Base-by-base conservation (phyloP, 1,140 invertebrate species). In the Neodiprion pinetum region DNA sequence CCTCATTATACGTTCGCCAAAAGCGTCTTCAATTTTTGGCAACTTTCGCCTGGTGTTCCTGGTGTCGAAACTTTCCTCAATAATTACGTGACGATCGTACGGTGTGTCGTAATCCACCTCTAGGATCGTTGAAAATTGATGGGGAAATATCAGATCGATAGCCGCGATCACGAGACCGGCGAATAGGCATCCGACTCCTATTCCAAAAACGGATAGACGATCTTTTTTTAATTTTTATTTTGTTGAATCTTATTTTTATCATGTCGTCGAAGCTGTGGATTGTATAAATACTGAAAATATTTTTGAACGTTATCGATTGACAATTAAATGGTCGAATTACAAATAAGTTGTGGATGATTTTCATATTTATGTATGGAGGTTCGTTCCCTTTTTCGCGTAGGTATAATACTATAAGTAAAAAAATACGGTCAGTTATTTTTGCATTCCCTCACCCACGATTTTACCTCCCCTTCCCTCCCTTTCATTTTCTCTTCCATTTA, bases 61-160 rank as follows among this genome's bases (percentile, higher is more conserved):
- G n/a, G 91, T 93, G 78, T 95, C 93, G 80, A 94, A 93, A 79
- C 95, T 96, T 84, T 97, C 96, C 80, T 97, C 95, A 69, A 97
- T 95, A 23, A 97, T 96, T 21, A 97, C 95, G 84, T 97, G 96
- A 49, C 96, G 89, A 84, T 97, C 96, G 78, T 97, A 97, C 0
- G 96, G 96, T 1, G 96, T 98, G 82, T 96, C 96, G 83, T 97
- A 97, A 86, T 98, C 96, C 14, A 98, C 95, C 84, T 98, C 96
- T 65, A 98, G 86, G 71, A 97, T 95, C 0, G 96, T 97, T 12
- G 96, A 96, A 88, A 98, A 98, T 79, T 94, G 93, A 86, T 97
- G 95, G 9, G 96, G 96, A 88, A 94, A 97, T 48, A 96, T 91
- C 80, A 96, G 89, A 84, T 98, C 96, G 28, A 97, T 90, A 0